Base-by-base conservation (phyloP, 1,140 invertebrate genomes). In the Drosophila cardini region DNA sequence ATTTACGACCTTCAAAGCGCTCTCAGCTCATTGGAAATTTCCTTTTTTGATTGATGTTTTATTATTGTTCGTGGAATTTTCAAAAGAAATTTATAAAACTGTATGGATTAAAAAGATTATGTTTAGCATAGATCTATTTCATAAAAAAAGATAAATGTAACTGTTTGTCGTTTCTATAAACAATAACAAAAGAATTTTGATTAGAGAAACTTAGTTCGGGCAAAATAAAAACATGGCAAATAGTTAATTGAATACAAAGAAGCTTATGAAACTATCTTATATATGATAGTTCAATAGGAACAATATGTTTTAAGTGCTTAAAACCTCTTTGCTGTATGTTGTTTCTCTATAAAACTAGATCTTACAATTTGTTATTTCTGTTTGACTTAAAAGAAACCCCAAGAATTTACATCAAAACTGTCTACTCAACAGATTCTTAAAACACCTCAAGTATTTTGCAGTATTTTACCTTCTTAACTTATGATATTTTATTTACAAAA, bases 31-130 rank as follows among this genome's bases (percentile, higher is more conserved):
- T 72, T 62, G 16, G 15, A 80, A 80, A 80, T 73, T 79, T 74
- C 40, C 48, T 62, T 77, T 21, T 87, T 77, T 87, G 83, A 87
- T 87, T 83, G 84, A 87, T 89, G 84, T 56, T 75, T 50, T 40
- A 42, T 48, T 11, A 48, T 46, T 57, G 53, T 18, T 65, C 26
- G 52, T 16, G 52, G 32, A 48, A 57, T 69, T 69, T 60, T 61
- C 56, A 61, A 57, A 13, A 34, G 56, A 69, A 61, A 69, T 67
- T 67, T 30, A 50, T 46, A 26, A 62, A 62, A 40, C 32, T 50
- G 18, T 13, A 50, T 34, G 13, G 15, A 55, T 55, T 21, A 21
- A 52, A 53, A 30, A 32, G 15, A 36, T 36, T 36, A 34, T 53
- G 1, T 36, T 9, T 16, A n/a, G 10, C n/a, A 50, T 26, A 50